Evolutionary conservation across 2,113 vertebrate species (phyloP).

Genomic region (Canis aureus): DNA sequence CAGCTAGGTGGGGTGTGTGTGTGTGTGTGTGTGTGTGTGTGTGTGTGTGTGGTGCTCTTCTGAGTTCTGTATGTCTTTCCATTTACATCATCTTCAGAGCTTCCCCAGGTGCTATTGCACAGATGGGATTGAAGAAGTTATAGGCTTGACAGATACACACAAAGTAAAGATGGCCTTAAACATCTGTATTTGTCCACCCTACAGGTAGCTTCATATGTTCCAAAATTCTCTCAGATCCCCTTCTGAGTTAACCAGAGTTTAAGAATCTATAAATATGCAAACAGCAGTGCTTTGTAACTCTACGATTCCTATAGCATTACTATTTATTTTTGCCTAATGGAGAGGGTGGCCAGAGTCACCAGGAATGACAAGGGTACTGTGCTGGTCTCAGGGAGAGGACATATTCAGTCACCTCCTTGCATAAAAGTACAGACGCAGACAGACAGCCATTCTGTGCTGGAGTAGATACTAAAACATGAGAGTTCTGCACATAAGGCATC

Average conservation of each 20-base stretch:
- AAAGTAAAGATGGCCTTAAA: not conserved
- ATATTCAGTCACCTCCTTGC: fast-evolving
- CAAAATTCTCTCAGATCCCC: not conserved
- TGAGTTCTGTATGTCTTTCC: not conserved
- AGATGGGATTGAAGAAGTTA: not conserved
- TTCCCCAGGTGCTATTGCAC: not conserved
- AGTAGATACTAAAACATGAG: too few relatives aligned
- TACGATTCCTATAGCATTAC: fast-evolving
- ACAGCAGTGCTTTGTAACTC: not conserved
- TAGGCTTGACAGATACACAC: too few relatives aligned
- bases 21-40: fast-evolving
- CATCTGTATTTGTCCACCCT: too few relatives aligned
- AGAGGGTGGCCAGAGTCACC: not conserved
- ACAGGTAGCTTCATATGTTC: not conserved
- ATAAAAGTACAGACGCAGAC: fast-evolving
- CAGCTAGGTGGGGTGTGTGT: not conserved
- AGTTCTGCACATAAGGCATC: fast-evolving
- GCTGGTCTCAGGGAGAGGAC: not conserved
- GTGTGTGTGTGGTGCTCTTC: not conserved
- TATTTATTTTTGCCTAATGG: not conserved
- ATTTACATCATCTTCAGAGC: fast-evolving
- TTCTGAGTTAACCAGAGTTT: not conserved
- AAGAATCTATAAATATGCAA: not conserved
- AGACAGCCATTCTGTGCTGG: not conserved
- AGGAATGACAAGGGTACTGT: too few relatives aligned